These are phyloP conservation scores for Eriosoma lanigerum DNA, from an alignment of 1,140 invertebrate species.

Conservation along the genomic window DNA sequence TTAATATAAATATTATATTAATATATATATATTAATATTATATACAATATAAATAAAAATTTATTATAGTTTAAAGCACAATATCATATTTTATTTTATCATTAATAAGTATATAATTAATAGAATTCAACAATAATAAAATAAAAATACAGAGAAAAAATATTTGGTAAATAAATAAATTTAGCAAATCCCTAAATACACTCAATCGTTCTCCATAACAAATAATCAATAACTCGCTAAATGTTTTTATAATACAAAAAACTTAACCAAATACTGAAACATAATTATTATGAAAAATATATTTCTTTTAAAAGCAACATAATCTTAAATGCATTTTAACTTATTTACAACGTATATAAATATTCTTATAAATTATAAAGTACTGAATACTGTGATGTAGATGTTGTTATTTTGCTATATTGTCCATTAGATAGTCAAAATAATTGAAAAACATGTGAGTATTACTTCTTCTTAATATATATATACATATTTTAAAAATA, in stretches of 20 bases:
- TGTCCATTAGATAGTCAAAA: too few relatives aligned
- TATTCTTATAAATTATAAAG: neutral
- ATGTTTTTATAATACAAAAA: constrained; percentile 11
- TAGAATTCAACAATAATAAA: constrained; percentile 25
- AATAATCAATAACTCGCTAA: neutral
- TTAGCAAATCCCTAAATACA: neutral
- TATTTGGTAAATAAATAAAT: neutral
- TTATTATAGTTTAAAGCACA: constrained; percentile 18
- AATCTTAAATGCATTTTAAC: neutral
- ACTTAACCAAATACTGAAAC: constrained; percentile 38
- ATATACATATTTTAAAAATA: neutral
- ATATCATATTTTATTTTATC: constrained; percentile 26
- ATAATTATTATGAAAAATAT: constrained; percentile 16
- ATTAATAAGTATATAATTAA: constrained; percentile 28
- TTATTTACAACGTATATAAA: neutral
- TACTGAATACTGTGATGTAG: constrained; percentile 5
- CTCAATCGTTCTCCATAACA: neutral
- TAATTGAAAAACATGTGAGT: too few relatives aligned
- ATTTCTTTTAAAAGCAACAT: constrained; percentile 4
- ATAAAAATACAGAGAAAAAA: constrained; percentile 16
- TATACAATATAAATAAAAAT: neutral
- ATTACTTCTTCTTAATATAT: too few relatives aligned
- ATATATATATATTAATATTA: too few relatives aligned
- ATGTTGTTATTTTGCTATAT: too few relatives aligned
- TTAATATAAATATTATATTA: neutral